phyloP scores from a whole-genome alignment of 1,140 invertebrate genomes.

The Mactra quadrangularis region DNA sequence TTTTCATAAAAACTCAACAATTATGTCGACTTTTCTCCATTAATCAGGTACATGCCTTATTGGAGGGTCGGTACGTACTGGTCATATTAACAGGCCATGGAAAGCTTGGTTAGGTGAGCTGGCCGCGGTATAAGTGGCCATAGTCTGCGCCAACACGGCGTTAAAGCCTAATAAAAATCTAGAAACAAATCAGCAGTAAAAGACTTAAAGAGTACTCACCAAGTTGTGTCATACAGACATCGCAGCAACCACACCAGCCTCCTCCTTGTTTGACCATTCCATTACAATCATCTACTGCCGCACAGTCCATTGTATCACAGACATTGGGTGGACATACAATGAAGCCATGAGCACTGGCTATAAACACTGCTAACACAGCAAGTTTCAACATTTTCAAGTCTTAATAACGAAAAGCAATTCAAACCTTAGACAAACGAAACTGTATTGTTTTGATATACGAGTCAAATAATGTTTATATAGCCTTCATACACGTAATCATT shows the following conservation, averaged over 20 bases:
- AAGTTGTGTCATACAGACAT: slow-evolving; percentile 59
- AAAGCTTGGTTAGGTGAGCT: too few species aligned
- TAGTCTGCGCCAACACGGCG: too few species aligned
- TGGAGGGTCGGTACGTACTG: too few species aligned
- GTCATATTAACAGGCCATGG: too few species aligned
- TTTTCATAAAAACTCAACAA: too few species aligned
- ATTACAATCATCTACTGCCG: slow-evolving; percentile 5
- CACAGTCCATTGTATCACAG: slow-evolving; percentile 23
- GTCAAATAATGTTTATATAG: not conserved
- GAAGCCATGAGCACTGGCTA: slow-evolving; percentile 15
- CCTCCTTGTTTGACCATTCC: slow-evolving; percentile 51
- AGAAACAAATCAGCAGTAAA: too few species aligned
- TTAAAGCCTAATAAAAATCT: too few species aligned
- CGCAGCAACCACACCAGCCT: slow-evolving; percentile 68
- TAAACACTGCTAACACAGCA: not conserved
- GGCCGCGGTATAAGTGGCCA: too few species aligned
- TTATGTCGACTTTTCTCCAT: too few species aligned
- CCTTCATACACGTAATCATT: not conserved
- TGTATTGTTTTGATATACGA: too few species aligned
- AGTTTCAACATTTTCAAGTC: slow-evolving; percentile 30
- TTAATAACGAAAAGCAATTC: not conserved
- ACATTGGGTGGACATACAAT: slow-evolving; percentile 38
- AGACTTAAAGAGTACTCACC: too few species aligned
- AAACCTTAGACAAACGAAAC: not conserved
- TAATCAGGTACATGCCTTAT: too few species aligned